phyloP scores from a whole-genome alignment of 2,888 invertebrate species.

The Melinopterus prodromus region DNA sequence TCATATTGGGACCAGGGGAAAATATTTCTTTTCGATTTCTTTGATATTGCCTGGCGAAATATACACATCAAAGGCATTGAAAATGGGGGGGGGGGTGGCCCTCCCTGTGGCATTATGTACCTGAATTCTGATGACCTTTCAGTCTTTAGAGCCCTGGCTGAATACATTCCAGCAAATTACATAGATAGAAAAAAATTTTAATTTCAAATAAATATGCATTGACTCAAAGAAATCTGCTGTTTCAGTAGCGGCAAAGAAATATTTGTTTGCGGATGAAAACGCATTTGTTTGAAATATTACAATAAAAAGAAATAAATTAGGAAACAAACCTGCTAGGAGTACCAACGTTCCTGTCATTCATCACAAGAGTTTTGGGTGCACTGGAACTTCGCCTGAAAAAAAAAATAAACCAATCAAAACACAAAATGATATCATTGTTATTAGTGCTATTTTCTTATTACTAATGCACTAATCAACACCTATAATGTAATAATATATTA shows the following conservation, averaged over 20 bases:
- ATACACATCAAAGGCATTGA: background rate
- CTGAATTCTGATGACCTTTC: background rate
- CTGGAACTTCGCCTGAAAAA: constrained; percentile 52
- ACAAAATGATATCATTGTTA: no score
- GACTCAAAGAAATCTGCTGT: no score
- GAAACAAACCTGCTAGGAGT: constrained; percentile 52
- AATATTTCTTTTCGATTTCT: background rate
- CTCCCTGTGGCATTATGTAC: background rate
- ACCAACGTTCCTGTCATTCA: constrained; percentile 52
- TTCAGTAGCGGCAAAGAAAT: no score
- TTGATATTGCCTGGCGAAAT: background rate
- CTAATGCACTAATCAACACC: no score
- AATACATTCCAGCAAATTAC: background rate
- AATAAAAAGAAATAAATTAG: background rate
- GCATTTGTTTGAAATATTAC: no score
- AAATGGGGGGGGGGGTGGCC: background rate
- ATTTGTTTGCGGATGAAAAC: no score
- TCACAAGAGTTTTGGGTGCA: constrained; percentile 49
- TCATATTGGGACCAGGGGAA: background rate
- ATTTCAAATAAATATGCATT: no score
- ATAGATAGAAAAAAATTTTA: no score
- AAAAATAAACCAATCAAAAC: background rate
- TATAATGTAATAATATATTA: no score
- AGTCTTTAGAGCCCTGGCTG: background rate
- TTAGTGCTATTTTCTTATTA: no score